Evolutionary conservation across 2,797 vertebrate genomes (phyloP), one percentile per base, ranked within the genome.

Genomic region (Hydrolagus colliei): DNA sequence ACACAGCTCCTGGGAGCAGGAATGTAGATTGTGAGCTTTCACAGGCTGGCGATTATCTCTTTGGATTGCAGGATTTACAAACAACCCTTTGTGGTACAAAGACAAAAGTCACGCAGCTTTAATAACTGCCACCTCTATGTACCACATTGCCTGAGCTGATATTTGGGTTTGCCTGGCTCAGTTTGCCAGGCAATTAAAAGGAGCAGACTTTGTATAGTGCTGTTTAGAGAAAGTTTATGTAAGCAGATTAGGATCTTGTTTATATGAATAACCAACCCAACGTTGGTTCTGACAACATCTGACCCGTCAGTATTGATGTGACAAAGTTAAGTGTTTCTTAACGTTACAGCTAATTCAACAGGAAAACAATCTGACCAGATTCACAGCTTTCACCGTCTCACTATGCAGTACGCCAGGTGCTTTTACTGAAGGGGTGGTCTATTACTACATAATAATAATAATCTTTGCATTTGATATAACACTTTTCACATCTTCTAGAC

Each of bases 11-110:
- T 18, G 20, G 65, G 9, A 84, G 65, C 79, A 71, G 65, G 79
- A 71, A 84, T 84, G 79, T 84, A 63, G 79, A 84, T 84, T 84
- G 79, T 18, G n/a, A 35, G 91, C 94, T 84, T 84, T 84, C 27
- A 41, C 79, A 68, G 79, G 63, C 27, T 35, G 52, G 32, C 41
- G 79, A 68, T 84, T 84, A 71, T 84, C 79, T 18, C 20, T 71
- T 71, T 13, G 16, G 79, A 84, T 84, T 71, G 65, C 79, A n/a
- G 79, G 22, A 84, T 84, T 84, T 84, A 35, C 0, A 5, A 71
- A 65, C 0, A n/a, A 65, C 7, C 41, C 65, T 84, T 84, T 84
- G 65, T 84, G 68, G 68, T 84, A 65, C 79, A 71, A 84, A 84
- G 8, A 9, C 11, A 9, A 22, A 35, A 52, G 79, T 84, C 79